These are phyloP conservation scores for Chydorus sphaericus DNA, from an alignment of 2,888 invertebrate species.

Conservation along the genomic window DNA sequence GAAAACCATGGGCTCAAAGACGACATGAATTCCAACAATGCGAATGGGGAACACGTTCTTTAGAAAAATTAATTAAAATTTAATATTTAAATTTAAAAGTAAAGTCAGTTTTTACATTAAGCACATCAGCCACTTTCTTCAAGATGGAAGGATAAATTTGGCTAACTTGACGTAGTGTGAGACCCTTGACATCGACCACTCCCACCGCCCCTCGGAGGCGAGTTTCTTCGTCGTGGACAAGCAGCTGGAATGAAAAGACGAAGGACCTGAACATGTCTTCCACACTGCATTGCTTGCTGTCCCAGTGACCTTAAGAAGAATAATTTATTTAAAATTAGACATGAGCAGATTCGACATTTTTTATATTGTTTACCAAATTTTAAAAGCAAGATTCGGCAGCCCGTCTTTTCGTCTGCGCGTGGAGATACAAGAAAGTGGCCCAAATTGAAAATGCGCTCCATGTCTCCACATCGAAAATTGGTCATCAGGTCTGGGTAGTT, in stretches of 20 bases:
- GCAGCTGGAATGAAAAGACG: conserved; percentile 36
- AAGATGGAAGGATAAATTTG: conserved; percentile 37
- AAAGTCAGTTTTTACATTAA: conserved; percentile 25
- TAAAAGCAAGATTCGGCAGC: conserved; percentile 41
- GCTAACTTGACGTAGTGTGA: conserved; percentile 35
- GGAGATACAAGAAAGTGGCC: conserved; percentile 61
- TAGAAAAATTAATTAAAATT: too few relatives aligned
- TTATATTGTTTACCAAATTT: conserved; percentile 24
- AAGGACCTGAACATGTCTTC: conserved; percentile 39
- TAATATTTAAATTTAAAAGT: neutral
- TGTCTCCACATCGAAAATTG: neutral
- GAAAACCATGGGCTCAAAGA: neutral
- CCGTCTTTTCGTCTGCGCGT: conserved; percentile 55
- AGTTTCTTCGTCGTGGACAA: conserved; percentile 38
- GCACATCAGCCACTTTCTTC: conserved; percentile 33
- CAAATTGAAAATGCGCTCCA: conserved; percentile 51
- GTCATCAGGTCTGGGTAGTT: neutral
- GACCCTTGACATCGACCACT: conserved; percentile 28
- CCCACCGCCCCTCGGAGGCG: conserved; percentile 38
- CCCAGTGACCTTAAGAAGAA: conserved; percentile 51
- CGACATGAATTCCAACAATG: neutral
- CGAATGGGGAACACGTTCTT: neutral
- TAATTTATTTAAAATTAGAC: neutral
- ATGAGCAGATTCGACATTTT: too few relatives aligned
- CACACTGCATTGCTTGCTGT: conserved; percentile 44